A percentile compares a stretch with the other conserved stretches of the same genome.
Evolutionary conservation across 1,140 invertebrate genomes (phyloP).

Genomic region (Drosophila oshimai): DNA sequence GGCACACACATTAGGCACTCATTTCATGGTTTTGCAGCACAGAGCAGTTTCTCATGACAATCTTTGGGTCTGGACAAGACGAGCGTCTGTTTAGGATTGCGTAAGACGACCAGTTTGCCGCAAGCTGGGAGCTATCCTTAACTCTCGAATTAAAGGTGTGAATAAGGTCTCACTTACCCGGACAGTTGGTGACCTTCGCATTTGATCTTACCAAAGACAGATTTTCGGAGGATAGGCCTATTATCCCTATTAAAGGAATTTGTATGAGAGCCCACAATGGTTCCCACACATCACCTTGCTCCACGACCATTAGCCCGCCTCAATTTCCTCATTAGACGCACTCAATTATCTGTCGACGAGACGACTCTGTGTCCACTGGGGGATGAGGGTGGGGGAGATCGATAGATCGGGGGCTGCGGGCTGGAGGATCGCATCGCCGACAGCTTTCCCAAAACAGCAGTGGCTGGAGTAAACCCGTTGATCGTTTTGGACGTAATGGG

Average conservation of each 20-base stretch:
- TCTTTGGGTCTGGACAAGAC: constrained; percentile 17
- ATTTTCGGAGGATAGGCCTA: not conserved
- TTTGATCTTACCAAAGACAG: constrained; percentile 7
- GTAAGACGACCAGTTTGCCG: constrained; percentile 59
- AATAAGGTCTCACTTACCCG: constrained; percentile 43
- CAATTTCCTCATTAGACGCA: constrained; percentile 75
- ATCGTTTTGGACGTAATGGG: constrained; percentile 66
- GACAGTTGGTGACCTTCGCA: constrained; percentile 20
- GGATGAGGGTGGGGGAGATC: constrained; percentile 7
- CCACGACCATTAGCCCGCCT: constrained; percentile 26
- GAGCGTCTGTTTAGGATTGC: constrained; percentile 31
- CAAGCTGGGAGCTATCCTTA: not conserved
- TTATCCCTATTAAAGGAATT: constrained; percentile 6
- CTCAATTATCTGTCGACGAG: constrained; percentile 62
- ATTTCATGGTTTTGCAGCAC: not conserved
- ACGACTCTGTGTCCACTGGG: constrained; percentile 7
- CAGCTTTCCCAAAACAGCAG: constrained; percentile 64
- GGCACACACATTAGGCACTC: constrained; percentile 20
- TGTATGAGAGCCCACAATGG: not conserved
- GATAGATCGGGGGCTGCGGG: not conserved
- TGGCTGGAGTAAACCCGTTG: constrained; percentile 58
- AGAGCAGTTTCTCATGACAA: constrained; percentile 38
- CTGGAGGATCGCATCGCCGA: constrained; percentile 34
- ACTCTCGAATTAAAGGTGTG: constrained; percentile 21
- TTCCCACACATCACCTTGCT: constrained; percentile 13